Evolutionary conservation across 1,140 invertebrate species (phyloP), one percentile per base, ranked within the genome.

Genomic region (Epicauta chinensis): DNA sequence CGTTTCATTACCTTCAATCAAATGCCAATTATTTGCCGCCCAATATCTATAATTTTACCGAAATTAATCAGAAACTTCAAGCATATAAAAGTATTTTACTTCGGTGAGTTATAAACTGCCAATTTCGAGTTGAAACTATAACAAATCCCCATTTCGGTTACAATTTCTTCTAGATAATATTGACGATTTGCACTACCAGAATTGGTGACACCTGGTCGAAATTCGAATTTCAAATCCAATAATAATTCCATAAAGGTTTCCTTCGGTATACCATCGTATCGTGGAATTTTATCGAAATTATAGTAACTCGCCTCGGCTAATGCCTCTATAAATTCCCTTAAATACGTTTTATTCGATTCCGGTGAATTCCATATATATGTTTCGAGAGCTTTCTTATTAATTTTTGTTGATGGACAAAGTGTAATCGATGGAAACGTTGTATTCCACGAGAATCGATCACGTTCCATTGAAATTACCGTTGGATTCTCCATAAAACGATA

Each of bases 391-490:
- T 55, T 29, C 23, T 64, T 55, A 12, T 67, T 57, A 1, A 65
- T 30, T 56, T 70, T 72, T 2, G 45, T 55, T 2, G 34, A 41
- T 10, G 73, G 72, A 48, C 74, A 75, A 38, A 75, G 62, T 0
- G 81, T 80, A 4, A 80, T 71, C 10, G 78, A 73, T 0, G 82
- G 82, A 57, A 85, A 84, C 3, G 80, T 78, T 0, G 83, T 84
- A 51, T 83, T 83, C 83, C 83, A 86, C 0, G 79, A 75, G 55
- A 79, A 78, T 67, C 82, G 79, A 60, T 85, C 81, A 0, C 82
- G 71, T 68, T 86, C 82, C 80, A 85, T 82, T 2, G 83, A 84
- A 29, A 85, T 80, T 3, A 85, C 82, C 13, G 81, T 84, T 0
- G 83, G 82, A 11, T 81, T 83, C 16, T 77, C 78, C 60, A 79